Percentiles rank a stretch among this genome's conserved stretches.
These are phyloP conservation scores for Melanotaenia trifasciata DNA, from an alignment of 2,797 vertebrate genomes.

Conservation along the genomic window DNA sequence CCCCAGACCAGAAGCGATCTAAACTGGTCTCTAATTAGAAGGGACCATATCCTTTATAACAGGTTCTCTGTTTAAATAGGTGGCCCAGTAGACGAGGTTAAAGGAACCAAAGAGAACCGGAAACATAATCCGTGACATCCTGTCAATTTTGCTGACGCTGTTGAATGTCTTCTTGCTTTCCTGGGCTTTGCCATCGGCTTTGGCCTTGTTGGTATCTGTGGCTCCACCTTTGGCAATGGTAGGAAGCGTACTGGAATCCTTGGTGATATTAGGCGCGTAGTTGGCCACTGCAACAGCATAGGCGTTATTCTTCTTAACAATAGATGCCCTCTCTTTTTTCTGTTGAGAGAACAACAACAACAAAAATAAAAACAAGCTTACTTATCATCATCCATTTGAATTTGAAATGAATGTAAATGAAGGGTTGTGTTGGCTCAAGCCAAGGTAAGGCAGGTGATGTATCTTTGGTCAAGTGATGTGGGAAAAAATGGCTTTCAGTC, in stretches of 20 bases:
- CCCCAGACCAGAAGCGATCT: too few species aligned
- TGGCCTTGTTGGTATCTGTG: constrained; percentile 88
- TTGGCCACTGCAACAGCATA: constrained; percentile 98
- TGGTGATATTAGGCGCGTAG: constrained; percentile 95
- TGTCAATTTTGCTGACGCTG: constrained; percentile 99
- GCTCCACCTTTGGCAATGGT: constrained; percentile 93
- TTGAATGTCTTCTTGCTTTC: constrained; percentile 99
- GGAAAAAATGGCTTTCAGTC: too few species aligned
- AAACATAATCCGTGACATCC: constrained; percentile 98
- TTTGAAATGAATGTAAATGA: too few species aligned
- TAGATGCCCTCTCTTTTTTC: constrained; percentile 97
- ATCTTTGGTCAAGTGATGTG: too few species aligned
- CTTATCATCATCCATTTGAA: not conserved
- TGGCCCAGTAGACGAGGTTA: constrained; percentile 99
- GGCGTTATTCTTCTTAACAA: constrained; percentile 97
- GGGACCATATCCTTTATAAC: constrained; percentile 47
- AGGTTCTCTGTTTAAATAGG: constrained; percentile 97
- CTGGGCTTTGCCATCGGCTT: constrained; percentile 88
- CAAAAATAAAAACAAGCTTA: not conserved
- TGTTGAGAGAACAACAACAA: constrained; percentile 70
- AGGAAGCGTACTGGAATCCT: constrained; percentile 91
- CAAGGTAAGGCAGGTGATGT: too few species aligned
- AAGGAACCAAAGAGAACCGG: constrained; percentile 96
- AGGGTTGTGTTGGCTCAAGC: too few species aligned
- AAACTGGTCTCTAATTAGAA: too few species aligned